Percentiles rank a stretch among this genome's conserved stretches.
Conservation (phyloP, 1,140 invertebrate species). For the Portunus trituberculatus region DNA sequence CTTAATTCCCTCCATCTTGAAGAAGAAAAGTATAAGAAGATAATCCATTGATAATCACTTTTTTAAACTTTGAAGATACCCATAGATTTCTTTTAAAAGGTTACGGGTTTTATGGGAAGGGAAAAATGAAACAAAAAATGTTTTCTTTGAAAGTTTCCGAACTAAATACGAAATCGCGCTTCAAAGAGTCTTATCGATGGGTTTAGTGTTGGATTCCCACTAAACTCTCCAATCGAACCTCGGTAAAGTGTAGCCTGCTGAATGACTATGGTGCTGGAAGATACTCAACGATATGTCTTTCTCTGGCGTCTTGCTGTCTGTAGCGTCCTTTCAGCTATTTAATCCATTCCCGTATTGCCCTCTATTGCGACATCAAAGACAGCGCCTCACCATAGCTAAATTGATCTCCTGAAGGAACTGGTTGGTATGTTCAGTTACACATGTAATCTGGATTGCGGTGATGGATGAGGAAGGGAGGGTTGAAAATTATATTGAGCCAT, state of each 20-base stretch:
- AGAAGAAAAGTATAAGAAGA: not conserved
- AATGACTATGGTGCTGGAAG: not conserved
- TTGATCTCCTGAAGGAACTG: no score
- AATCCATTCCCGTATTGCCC: no score
- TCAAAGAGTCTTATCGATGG: not conserved
- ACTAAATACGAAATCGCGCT: not conserved
- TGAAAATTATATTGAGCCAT: no score
- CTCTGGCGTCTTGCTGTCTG: no score
- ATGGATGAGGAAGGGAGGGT: no score
- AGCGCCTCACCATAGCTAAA: not conserved
- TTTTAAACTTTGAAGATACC: not conserved
- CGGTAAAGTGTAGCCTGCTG: not conserved
- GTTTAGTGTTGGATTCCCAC: not conserved
- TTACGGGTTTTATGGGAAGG: not conserved
- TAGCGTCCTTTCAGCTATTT: no score
- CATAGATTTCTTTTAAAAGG: not conserved
- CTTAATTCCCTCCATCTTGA: not conserved
- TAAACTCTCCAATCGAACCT: not conserved
- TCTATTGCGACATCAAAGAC: not conserved
- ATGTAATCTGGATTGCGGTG: no score
- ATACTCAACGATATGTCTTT: no score
- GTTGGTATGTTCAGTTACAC: no score
- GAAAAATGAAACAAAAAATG: not conserved
- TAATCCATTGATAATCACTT: not conserved
- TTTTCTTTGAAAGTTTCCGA: not conserved